Evolutionary conservation across 2,888 invertebrate species (phyloP).

Genomic region (Drosophila algonquin): DNA sequence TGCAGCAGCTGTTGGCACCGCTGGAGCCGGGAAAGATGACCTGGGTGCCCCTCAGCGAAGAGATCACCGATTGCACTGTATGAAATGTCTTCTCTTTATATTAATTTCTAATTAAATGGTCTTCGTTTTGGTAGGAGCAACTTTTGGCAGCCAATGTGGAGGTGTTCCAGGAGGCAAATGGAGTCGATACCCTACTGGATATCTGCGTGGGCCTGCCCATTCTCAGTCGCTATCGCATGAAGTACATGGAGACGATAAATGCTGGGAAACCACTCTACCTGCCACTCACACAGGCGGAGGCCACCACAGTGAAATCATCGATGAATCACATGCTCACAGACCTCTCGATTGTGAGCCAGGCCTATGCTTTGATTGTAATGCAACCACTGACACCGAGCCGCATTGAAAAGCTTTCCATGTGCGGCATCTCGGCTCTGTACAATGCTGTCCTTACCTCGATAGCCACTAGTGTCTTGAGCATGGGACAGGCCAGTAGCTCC

Average conservation of each 20-base stretch:
- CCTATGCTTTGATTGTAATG: slow-evolving; percentile 92
- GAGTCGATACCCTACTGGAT: slow-evolving; percentile 91
- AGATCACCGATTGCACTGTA: slow-evolving; percentile 84
- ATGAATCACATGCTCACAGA: slow-evolving; percentile 92
- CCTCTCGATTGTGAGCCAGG: slow-evolving; percentile 91
- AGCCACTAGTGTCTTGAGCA: slow-evolving; percentile 86
- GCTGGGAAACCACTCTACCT: slow-evolving; percentile 88
- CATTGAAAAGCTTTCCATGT: slow-evolving; percentile 91
- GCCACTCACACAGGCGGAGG: slow-evolving; percentile 89
- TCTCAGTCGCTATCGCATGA: slow-evolving; percentile 85
- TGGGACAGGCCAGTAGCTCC: slow-evolving; percentile 85
- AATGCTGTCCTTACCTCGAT: slow-evolving; percentile 90
- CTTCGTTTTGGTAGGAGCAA: slow-evolving; percentile 86
- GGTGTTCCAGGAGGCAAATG: slow-evolving; percentile 91
- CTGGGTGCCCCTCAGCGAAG: slow-evolving; percentile 84
- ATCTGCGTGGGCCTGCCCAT: slow-evolving; percentile 91
- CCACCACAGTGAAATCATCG: slow-evolving; percentile 88
- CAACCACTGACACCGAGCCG: slow-evolving; percentile 94
- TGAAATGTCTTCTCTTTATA: slow-evolving; percentile 59
- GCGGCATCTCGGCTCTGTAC: slow-evolving; percentile 93
- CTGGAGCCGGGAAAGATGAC: slow-evolving; percentile 86
- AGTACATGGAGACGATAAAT: slow-evolving; percentile 84
- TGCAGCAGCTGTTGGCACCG: slow-evolving; percentile 90
- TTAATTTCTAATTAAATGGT: no score
- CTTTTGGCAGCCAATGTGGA: slow-evolving; percentile 91